phyloP scores from a whole-genome alignment of 2,113 vertebrate species.

The Gambusia affinis region DNA sequence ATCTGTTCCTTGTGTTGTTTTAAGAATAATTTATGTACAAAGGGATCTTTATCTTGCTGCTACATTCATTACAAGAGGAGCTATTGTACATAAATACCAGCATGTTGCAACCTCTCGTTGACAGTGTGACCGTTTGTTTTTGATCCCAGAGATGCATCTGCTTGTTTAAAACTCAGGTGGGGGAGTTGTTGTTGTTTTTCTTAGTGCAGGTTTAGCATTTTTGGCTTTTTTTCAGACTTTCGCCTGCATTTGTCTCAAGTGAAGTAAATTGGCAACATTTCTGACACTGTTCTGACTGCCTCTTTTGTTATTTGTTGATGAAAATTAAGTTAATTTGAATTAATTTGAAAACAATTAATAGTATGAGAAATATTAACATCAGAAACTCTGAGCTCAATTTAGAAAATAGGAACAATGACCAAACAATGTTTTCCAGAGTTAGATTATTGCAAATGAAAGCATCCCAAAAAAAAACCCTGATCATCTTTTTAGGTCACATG shows the following conservation, averaged over 20 bases:
- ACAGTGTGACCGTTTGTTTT: too few species aligned
- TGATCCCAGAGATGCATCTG: too few species aligned
- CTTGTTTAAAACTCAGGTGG: too few species aligned
- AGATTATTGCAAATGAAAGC: background rate
- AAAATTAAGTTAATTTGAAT: too few species aligned
- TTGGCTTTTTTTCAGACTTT: too few species aligned
- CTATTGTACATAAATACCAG: background rate
- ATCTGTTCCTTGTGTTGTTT: background rate
- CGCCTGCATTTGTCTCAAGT: too few species aligned
- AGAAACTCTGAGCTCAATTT: background rate
- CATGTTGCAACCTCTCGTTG: background rate
- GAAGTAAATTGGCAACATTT: too few species aligned
- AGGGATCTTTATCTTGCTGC: background rate
- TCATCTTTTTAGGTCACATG: background rate
- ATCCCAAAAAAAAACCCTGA: background rate
- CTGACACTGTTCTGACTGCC: too few species aligned
- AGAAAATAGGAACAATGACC: background rate
- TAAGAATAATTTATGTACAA: background rate
- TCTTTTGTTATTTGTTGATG: too few species aligned
- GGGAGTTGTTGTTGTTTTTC: too few species aligned
- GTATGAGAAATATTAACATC: background rate
- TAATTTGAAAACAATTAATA: too few species aligned
- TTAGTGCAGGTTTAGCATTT: background rate
- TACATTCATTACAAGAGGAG: background rate
- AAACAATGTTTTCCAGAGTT: background rate